A percentile compares a stretch with the other conserved stretches of the same genome.
Conservation (phyloP, 2,113 vertebrate species). For the Brachypteracias leptosomus region DNA sequence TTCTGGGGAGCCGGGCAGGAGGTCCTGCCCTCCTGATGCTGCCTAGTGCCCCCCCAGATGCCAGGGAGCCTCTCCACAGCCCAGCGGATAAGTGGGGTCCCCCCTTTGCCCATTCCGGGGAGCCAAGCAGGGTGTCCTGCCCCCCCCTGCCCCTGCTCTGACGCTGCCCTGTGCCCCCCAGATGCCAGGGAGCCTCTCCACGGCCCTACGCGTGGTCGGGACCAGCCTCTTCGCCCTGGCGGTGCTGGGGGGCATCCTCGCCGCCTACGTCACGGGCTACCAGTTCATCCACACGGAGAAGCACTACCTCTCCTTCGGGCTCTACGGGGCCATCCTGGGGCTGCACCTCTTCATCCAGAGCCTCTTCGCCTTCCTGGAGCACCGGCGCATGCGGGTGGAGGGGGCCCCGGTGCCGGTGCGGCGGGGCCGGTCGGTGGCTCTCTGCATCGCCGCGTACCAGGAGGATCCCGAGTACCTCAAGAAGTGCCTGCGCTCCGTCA, state of each 20-base stretch:
- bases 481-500: conserved; percentile 90
- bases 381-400: conserved; percentile 85
- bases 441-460: conserved; percentile 95
- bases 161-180: neutral
- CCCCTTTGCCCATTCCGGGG: neutral
- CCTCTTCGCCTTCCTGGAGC: conserved; percentile 96
- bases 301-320: conserved; percentile 97
- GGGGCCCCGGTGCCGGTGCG: conserved; percentile 74
- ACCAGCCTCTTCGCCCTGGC: conserved; percentile 92
- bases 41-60: too few species aligned
- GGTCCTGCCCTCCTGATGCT: too few species aligned
- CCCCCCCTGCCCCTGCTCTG: neutral
- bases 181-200: conserved; percentile 92
- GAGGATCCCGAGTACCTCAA: conserved; percentile 95
- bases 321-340: conserved; percentile 94
- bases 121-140: neutral
- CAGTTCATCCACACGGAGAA: conserved; percentile 98
- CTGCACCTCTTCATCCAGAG: conserved; percentile 95
- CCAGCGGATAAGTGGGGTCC: too few species aligned
- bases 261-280: conserved; percentile 96
- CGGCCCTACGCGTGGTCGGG: conserved; percentile 85
- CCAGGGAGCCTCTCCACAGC: too few species aligned
- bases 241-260: conserved; percentile 93
- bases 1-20: too few species aligned
- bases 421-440: conserved; percentile 82